Evolutionary conservation across 1,140 invertebrate species (phyloP).

Genomic region (honey bee (Apis mellifera)): DNA sequence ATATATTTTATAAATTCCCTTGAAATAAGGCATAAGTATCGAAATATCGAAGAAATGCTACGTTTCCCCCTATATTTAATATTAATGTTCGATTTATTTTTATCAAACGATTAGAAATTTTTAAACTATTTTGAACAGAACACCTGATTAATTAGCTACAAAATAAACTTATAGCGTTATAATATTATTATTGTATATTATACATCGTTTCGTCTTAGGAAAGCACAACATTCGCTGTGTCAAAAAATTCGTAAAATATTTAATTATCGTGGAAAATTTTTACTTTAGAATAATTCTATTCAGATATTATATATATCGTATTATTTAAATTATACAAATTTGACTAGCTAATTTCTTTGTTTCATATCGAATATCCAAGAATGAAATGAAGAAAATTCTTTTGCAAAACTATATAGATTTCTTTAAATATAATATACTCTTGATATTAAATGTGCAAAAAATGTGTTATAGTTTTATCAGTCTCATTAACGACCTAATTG

Average conservation of each 20-base stretch:
- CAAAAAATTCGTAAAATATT: not conserved
- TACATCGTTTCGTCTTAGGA: too few relatives aligned
- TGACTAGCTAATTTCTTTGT: not conserved
- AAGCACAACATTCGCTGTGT: not conserved
- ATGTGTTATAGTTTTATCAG: constrained; percentile 28
- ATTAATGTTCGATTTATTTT: not conserved
- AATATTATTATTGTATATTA: not conserved
- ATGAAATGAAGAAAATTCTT: not conserved
- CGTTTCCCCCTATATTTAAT: not conserved
- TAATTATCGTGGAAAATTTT: not conserved
- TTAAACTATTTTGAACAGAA: not conserved
- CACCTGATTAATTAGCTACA: not conserved
- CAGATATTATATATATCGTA: not conserved
- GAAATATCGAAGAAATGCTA: not conserved
- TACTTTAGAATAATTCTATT: not conserved
- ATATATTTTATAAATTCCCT: not conserved
- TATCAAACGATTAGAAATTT: not conserved
- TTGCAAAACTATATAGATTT: not conserved
- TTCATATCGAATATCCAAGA: not conserved
- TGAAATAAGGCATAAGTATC: not conserved
- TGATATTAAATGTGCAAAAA: constrained; percentile 15
- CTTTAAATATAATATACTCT: constrained; percentile 1
- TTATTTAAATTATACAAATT: not conserved
- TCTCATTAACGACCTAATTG: constrained; percentile 18
- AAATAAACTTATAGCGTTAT: too few relatives aligned